A percentile compares a stretch with the other conserved stretches of the same genome.
Evolutionary conservation across 2,797 vertebrate genomes (phyloP).

Genomic region (Brachyalestes nurse): DNA sequence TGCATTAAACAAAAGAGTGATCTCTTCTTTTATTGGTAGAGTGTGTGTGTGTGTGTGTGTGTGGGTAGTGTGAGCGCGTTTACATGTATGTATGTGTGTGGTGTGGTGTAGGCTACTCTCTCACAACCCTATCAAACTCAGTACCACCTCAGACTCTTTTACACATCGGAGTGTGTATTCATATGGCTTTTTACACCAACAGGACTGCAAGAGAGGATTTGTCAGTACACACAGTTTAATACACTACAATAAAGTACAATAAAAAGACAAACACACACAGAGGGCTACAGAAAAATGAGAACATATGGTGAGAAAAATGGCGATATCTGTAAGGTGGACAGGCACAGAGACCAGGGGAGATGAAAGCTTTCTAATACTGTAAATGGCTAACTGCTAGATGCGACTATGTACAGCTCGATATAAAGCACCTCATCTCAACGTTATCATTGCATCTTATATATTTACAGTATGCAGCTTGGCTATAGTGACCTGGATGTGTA

Average conservation of each 20-base stretch:
- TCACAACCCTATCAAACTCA: conserved; percentile 59
- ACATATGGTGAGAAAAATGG: conserved; percentile 72
- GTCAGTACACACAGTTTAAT: conserved; percentile 77
- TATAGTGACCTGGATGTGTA: conserved; percentile 60
- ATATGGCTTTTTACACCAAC: conserved; percentile 73
- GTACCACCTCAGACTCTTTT: conserved; percentile 69
- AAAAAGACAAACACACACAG: conserved; percentile 71
- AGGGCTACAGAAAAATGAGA: conserved; percentile 75
- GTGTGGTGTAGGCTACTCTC: conserved; percentile 57
- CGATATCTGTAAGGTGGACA: conserved; percentile 76
- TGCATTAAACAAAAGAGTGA: not conserved
- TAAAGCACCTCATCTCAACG: conserved; percentile 76
- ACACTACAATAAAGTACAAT: conserved; percentile 65
- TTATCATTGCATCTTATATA: conserved; percentile 74
- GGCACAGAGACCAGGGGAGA: conserved; percentile 77
- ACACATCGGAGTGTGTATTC: conserved; percentile 61
- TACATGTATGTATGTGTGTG: no score
- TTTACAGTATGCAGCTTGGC: conserved; percentile 73
- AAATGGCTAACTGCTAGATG: conserved; percentile 81
- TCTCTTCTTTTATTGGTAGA: not conserved
- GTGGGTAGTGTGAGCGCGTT: not conserved
- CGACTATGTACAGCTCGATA: conserved; percentile 81
- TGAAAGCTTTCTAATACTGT: conserved; percentile 83
- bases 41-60: conserved; percentile 17
- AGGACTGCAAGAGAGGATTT: conserved; percentile 74